Evolutionary conservation across 2,113 vertebrate species (phyloP).

Genomic region (Oncorhynchus clarkii): DNA sequence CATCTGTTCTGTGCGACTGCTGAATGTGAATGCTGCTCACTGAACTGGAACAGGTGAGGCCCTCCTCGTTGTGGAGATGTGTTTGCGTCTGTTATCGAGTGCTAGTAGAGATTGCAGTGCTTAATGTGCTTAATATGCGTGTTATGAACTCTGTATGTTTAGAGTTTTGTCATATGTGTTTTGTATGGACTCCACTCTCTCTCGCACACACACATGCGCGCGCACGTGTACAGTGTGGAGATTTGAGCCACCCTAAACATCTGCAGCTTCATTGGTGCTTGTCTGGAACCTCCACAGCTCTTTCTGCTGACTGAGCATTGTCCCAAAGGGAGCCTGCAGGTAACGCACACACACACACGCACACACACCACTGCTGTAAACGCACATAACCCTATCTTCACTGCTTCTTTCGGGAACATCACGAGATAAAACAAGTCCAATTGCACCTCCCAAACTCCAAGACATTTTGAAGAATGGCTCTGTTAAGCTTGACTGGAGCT

Average conservation of each 20-base stretch:
- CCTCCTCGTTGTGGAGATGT: neutral
- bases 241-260: slow-evolving; percentile 44
- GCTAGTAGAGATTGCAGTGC: neutral
- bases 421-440: neutral
- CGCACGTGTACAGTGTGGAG: slow-evolving; percentile 32
- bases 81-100: slow-evolving; percentile 2
- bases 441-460: slow-evolving; percentile 15
- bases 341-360: neutral
- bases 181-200: neutral
- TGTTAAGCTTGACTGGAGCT: slow-evolving; percentile 52
- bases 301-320: slow-evolving; percentile 45
- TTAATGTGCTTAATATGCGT: neutral
- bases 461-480: slow-evolving; percentile 51
- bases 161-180: no score
- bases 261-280: slow-evolving; percentile 43
- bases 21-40: slow-evolving; percentile 26
- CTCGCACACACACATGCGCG: neutral
- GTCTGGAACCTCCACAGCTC: slow-evolving; percentile 33
- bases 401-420: neutral
- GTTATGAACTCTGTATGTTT: neutral
- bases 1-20: slow-evolving; percentile 21
- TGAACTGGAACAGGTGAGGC: slow-evolving; percentile 41
- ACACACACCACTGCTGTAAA: neutral
- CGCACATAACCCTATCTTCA: neutral
- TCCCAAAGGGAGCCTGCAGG: slow-evolving; percentile 50